A percentile compares a stretch with the other conserved stretches of the same genome.
phyloP scores from a whole-genome alignment of 2,888 invertebrate species.

The Rhimphoctona megacephalus region DNA sequence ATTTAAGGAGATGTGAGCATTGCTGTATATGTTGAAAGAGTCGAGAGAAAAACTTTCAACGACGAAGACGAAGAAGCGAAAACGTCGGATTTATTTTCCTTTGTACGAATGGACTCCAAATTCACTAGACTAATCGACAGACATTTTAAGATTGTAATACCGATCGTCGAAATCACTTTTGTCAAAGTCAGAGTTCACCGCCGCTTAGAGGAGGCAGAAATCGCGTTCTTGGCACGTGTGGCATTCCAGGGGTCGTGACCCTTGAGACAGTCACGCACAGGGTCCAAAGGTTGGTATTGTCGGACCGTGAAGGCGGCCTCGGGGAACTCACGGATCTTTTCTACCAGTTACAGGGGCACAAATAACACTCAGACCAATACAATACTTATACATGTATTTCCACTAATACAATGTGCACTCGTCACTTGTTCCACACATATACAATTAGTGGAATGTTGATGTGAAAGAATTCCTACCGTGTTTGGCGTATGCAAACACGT shows the following conservation, averaged over 20 bases:
- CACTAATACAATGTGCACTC: not conserved
- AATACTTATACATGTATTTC: not conserved
- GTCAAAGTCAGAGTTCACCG: conserved; percentile 42
- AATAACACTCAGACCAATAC: conserved; percentile 4
- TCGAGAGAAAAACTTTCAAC: not conserved
- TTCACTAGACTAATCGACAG: not conserved
- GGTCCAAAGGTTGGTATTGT: conserved; percentile 75
- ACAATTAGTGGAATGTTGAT: not conserved
- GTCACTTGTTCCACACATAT: not conserved
- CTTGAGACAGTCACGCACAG: conserved; percentile 45
- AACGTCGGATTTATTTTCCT: not conserved
- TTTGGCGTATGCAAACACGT: not conserved
- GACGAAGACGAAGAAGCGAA: not conserved
- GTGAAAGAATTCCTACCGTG: not conserved
- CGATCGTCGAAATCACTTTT: conserved; percentile 10
- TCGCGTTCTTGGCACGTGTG: conserved; percentile 71
- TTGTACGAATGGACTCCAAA: not conserved
- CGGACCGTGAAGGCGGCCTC: conserved; percentile 53
- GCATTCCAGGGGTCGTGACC: conserved; percentile 74
- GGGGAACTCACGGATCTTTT: conserved; percentile 41
- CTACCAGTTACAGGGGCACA: conserved; percentile 13
- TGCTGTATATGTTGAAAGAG: not conserved
- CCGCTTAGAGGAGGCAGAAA: conserved; percentile 52
- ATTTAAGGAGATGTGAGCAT: not conserved
- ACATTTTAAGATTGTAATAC: conserved; percentile 1